Base-by-base conservation (phyloP, 1,140 invertebrate species). In the Megalopta genalis region DNA sequence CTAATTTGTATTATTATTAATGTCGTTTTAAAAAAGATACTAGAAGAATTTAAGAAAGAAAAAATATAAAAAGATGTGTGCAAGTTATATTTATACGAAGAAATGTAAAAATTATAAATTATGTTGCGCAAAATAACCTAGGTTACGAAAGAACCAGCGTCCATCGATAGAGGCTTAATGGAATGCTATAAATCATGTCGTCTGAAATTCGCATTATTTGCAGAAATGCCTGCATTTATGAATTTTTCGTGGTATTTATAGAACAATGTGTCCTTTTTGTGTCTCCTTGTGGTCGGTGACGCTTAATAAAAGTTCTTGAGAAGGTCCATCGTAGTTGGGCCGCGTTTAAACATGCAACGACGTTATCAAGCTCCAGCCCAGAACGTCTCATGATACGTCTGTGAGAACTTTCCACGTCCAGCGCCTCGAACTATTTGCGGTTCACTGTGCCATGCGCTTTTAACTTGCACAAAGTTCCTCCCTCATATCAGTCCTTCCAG, bases 331-430 rank as follows among this genome's bases (percentile, higher is more conserved):
- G 63, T 54, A 66, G 46, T 27, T 68, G 82, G 63, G 69, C 69
- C 77, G 52, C 64, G 54, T 84, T 84, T 49, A 75, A 81, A 84
- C 78, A 82, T 54, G 82, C 70, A 63, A 70, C 73, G 69, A 80
- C 81, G 75, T 86, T 86, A 86, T 86, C 85, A 75, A 68, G 74
- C 80, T 79, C 64, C 73, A 70, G 71, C 72, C 57, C 62, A 81
- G 77, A 66, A 72, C 77, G 81, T 87, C 85, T 86, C 85, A 81
- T 77, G 78, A 86, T 80, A 81, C 72, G 82, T 74, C 81, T 83
- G 85, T 85, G 81, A 80, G 80, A 86, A 82, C 85, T 86, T 80
- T 76, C 71, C 74, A 68, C 54, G 52, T 52, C 78, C 74, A 63
- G 67, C 70, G 73, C 67, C 68, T 80, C 80, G 74, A 81, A 72